A percentile compares a stretch with the other conserved stretches of the same genome.
These are phyloP conservation scores for Lepeophtheirus nordmannii DNA, from an alignment of 2,888 invertebrate genomes.

Conservation along the genomic window DNA sequence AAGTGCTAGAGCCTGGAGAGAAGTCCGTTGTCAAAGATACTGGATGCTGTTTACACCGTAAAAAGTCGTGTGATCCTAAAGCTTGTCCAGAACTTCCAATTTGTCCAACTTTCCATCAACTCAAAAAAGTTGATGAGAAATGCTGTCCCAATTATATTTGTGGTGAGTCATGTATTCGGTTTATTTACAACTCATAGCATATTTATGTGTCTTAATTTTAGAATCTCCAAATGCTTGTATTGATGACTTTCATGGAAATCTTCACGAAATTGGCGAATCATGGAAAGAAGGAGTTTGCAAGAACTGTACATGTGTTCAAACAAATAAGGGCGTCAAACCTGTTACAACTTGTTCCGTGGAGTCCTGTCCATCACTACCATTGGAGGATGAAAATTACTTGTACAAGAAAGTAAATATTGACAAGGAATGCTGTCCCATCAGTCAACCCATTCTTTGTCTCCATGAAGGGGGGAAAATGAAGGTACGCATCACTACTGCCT, in stretches of 20 bases:
- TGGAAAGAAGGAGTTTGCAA: neutral
- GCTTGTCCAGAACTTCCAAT: neutral
- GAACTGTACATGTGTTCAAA: neutral
- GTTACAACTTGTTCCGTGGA: neutral
- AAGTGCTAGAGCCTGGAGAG: neutral
- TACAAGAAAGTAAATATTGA: neutral
- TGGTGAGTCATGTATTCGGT: neutral
- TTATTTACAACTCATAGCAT: too few relatives aligned
- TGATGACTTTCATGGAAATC: neutral
- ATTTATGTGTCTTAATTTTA: neutral
- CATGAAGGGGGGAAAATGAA: neutral
- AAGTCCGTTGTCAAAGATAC: neutral
- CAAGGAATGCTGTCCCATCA: neutral
- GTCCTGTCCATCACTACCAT: neutral
- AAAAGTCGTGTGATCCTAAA: neutral
- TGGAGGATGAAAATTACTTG: neutral
- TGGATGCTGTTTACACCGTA: neutral
- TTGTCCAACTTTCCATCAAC: neutral
- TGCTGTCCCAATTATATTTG: neutral
- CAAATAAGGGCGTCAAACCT: neutral
- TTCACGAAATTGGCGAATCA: neutral
- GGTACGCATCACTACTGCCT: too few relatives aligned
- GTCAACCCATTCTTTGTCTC: neutral
- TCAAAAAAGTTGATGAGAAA: neutral
- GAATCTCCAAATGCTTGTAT: conserved; percentile 5